Percentiles rank a stretch among this genome's conserved stretches.
Conservation (phyloP, 2,113 vertebrate species). For the Tursiops truncatus region DNA sequence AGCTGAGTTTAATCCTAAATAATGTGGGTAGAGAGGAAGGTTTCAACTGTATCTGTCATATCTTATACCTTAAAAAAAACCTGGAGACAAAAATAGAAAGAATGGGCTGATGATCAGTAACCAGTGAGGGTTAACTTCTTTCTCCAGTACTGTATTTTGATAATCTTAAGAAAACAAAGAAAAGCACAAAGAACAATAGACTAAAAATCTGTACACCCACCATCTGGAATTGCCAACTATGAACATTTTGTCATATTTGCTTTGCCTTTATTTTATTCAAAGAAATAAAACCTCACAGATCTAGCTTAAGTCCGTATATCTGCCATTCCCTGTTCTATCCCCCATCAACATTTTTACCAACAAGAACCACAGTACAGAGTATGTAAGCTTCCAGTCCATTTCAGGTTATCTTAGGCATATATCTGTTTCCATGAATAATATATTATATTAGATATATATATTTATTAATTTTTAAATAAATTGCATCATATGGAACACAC, state of each 20-base stretch:
- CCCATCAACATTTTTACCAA: not conserved
- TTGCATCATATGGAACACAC: not conserved
- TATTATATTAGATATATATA: too few relatives aligned
- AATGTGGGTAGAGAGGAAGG: not conserved
- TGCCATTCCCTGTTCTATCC: rapidly evolving
- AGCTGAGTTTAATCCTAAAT: not conserved
- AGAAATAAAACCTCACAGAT: not conserved
- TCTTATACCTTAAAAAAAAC: not conserved
- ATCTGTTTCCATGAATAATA: not conserved
- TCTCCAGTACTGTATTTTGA: not conserved
- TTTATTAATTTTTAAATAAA: not conserved
- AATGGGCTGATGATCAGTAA: not conserved
- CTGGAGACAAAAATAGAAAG: not conserved
- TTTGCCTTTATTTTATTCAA: slow-evolving; percentile 54
- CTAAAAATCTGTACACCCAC: not conserved
- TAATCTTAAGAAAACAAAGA: slow-evolving; percentile 44
- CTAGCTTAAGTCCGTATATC: not conserved
- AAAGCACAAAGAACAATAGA: slow-evolving; percentile 47
- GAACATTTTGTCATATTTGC: slow-evolving; percentile 48
- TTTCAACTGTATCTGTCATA: not conserved
- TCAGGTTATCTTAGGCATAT: not conserved
- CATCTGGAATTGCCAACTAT: slow-evolving; percentile 68
- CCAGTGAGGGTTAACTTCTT: not conserved
- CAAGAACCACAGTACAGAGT: rapidly evolving
- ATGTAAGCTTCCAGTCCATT: not conserved